Conservation (phyloP, 2,797 vertebrate genomes). For the Trichosurus vulpecula region DNA sequence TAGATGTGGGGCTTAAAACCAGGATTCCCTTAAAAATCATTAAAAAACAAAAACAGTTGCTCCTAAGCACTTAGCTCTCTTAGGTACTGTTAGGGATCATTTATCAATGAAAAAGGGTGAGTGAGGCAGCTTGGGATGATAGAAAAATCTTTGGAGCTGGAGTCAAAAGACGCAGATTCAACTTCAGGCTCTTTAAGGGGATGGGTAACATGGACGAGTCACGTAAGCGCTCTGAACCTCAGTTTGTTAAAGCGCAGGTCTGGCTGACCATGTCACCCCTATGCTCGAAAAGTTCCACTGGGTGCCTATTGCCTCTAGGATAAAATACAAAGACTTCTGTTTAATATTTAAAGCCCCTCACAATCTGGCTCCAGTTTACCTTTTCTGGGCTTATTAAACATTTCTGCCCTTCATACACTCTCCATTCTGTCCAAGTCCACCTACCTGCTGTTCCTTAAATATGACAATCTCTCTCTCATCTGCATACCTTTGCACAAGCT, state of each 20-base stretch:
- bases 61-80: neutral
- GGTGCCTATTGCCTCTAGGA: neutral
- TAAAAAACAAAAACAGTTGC: neutral
- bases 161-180: accelerated
- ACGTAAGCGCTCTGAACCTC: neutral
- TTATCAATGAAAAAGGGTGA: accelerated
- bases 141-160: neutral
- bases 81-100: neutral
- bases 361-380: neutral
- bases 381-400: neutral
- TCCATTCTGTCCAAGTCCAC: neutral
- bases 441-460: neutral
- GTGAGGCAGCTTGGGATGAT: accelerated
- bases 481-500: neutral
- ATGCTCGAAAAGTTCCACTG: neutral
- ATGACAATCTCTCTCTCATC: neutral
- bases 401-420: neutral
- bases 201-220: neutral
- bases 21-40: neutral
- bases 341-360: neutral
- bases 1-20: accelerated
- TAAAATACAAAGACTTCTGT: neutral
- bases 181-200: accelerated
- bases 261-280: neutral
- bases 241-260: neutral